Percentiles rank a stretch among this genome's conserved stretches.
Conservation (phyloP, 1,140 invertebrate genomes). For the Zophobas morio region DNA sequence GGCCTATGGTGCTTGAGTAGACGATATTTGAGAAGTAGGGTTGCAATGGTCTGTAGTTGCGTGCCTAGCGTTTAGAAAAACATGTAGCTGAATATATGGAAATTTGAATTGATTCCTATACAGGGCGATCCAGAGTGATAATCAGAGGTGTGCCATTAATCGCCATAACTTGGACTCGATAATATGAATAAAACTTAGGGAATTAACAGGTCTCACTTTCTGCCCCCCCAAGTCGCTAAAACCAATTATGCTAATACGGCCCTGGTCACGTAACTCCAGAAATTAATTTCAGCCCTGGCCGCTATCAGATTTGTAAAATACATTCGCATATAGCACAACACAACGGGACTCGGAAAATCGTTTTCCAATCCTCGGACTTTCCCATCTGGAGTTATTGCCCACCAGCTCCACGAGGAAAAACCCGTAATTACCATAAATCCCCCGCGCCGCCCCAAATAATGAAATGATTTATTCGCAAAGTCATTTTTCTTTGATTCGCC, state of each 20-base stretch:
- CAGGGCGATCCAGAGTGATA: too few relatives aligned
- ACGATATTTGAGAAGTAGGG: too few relatives aligned
- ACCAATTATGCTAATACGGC: conserved; percentile 2
- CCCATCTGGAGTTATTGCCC: conserved; percentile 50
- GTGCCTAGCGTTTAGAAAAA: too few relatives aligned
- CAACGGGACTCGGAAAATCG: conserved; percentile 47
- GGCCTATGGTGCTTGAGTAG: too few relatives aligned
- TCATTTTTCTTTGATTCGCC: conserved; percentile 33
- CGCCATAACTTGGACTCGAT: too few relatives aligned
- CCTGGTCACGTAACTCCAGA: conserved; percentile 19
- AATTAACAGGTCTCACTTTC: too few relatives aligned
- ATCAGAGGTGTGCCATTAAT: too few relatives aligned
- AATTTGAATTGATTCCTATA: too few relatives aligned
- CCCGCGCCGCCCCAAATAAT: conserved; percentile 3
- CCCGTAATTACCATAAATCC: conserved; percentile 40
- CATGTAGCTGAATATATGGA: too few relatives aligned
- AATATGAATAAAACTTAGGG: too few relatives aligned
- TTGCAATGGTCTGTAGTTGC: too few relatives aligned
- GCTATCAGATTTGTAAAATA: conserved; percentile 26
- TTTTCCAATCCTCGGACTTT: conserved; percentile 51
- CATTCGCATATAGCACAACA: conserved; percentile 15
- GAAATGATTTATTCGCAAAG: neutral
- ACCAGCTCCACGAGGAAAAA: conserved; percentile 1
- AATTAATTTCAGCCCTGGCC: conserved; percentile 7
- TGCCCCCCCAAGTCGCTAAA: neutral